Base-by-base conservation (phyloP, 2,888 invertebrate species). In the Phengaris alcon region DNA sequence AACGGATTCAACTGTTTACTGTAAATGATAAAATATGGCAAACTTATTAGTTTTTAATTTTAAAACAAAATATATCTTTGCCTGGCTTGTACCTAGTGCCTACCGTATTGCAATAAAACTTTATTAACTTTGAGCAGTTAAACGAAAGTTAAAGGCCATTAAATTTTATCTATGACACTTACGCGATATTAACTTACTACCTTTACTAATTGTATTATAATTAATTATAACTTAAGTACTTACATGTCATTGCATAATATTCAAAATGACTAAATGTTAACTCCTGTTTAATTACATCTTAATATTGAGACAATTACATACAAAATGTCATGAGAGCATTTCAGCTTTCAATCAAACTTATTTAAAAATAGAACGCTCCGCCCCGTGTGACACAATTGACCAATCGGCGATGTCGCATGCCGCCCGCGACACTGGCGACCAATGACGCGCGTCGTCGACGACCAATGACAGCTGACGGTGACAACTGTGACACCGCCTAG, bases 401-500 rank as follows among this genome's bases (percentile, higher is more conserved):
- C 91, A 93, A 93, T 90, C 80, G 82, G 82, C 82, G 82, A 89
- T 93, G 93, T 93, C 93, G 86, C 93, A 83, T 79, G 82, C 84
- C 87, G 88, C 89, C 90, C 87, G 92, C 88, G 93, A 93, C 93
- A 93, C 74, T 80, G 79, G 76, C 82, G 77, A 80, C 92, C 92
- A 91, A 93, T 91, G 76, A 82, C 87, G 91, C 88, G 93, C 86
- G 88, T 87, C 88, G 87, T 83, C 77, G 78, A 77, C 83, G 77
- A 81, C 91, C 91, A 91, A 91, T 90, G 78, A 82, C 79, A 81
- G 75, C 81, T 86, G 88, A 88, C 88, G 88, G 83, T 78, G 79
- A 93, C 93, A 91, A 85, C 82, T 84, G 84, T 91, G 92, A 93
- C 93, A 92, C 88, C 91, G 90, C 90, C 92, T 90, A 76, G 84